phyloP scores from a whole-genome alignment of 2,888 invertebrate genomes.

The Monochamus alternatus region DNA sequence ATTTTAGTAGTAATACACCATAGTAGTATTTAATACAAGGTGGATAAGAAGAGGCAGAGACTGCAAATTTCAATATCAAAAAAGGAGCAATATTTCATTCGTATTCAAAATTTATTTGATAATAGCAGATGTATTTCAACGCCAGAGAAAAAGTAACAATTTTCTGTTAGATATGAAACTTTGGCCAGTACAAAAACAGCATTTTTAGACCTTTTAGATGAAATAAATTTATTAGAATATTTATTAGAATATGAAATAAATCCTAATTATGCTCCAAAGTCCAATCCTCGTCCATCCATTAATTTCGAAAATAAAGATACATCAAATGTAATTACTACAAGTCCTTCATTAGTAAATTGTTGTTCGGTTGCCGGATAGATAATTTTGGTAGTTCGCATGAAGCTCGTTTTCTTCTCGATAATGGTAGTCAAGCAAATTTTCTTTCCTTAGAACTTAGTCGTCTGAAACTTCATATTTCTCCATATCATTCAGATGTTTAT shows the following conservation, averaged over 20 bases:
- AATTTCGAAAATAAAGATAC: neutral
- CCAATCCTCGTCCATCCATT: neutral
- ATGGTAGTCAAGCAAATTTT: no score
- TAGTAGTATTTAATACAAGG: no score
- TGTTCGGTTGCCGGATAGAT: neutral
- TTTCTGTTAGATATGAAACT: constrained; percentile 11
- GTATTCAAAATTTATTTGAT: no score
- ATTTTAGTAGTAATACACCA: no score
- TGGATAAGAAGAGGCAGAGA: no score
- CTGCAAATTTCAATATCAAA: no score
- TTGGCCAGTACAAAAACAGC: neutral
- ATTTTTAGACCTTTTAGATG: constrained; percentile 5
- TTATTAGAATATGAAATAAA: constrained; percentile 1
- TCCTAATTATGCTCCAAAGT: neutral
- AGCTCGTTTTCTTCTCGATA: no score
- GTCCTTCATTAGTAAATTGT: neutral
- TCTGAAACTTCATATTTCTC: constrained; percentile 7
- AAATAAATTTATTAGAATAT: no score
- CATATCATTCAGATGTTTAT: neutral
- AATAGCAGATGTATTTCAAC: neutral
- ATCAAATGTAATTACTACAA: neutral
- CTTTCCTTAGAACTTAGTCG: constrained; percentile 18
- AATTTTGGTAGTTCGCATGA: constrained; percentile 18
- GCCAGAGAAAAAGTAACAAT: neutral
- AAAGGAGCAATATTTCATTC: no score